Evolutionary conservation across 2,888 invertebrate species (phyloP).

Genomic region (Meghimatium bilineatum): DNA sequence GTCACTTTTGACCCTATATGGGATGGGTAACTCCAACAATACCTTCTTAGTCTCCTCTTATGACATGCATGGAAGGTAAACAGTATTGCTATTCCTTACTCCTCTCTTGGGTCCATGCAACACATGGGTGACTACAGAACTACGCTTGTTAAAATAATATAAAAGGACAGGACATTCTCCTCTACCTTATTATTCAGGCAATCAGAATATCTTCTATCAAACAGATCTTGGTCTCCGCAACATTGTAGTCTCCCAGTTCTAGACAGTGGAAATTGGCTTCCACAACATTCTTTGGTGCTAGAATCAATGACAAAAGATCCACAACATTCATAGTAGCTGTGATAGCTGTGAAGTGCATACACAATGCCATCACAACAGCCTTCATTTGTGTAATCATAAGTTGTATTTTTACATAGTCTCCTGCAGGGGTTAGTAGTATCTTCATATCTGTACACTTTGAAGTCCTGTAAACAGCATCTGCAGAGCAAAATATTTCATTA

Average conservation of each 20-base stretch:
- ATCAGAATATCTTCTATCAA: background rate
- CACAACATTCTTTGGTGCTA: background rate
- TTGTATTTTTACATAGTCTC: background rate
- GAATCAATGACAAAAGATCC: constrained; percentile 2
- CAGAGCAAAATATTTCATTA: background rate
- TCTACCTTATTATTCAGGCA: constrained; percentile 10
- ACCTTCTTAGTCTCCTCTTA: no score
- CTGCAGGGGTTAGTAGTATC: constrained; percentile 16
- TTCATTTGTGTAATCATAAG: constrained; percentile 8
- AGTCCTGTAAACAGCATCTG: constrained; percentile 24
- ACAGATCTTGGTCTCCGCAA: constrained; percentile 15
- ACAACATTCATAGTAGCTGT: constrained; percentile 12
- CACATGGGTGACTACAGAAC: no score
- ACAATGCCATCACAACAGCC: constrained; percentile 27
- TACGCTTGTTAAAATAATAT: background rate
- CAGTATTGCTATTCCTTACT: no score
- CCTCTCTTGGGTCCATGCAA: no score
- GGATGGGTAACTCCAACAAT: no score
- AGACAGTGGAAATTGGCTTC: constrained; percentile 1
- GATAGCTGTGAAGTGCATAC: background rate
- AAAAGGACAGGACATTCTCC: background rate
- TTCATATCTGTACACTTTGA: background rate
- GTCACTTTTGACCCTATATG: no score
- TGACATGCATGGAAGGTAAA: no score
- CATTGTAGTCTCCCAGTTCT: background rate